Base-by-base conservation (phyloP, 2,113 vertebrate species). In the Mionectes macconnelli region DNA sequence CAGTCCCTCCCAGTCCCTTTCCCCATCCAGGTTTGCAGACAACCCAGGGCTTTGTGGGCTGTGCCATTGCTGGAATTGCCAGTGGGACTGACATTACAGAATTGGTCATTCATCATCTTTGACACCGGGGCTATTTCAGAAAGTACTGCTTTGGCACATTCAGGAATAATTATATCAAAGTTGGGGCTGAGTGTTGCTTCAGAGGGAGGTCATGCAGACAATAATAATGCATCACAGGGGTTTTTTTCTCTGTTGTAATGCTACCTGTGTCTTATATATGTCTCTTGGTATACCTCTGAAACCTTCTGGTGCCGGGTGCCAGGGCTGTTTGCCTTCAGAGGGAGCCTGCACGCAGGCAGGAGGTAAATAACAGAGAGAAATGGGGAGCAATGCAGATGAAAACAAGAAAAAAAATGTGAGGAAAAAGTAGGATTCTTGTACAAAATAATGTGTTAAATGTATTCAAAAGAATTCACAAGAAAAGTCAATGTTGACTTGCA, bases 51-150 rank as follows among this genome's bases (percentile, higher is more conserved):
- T 63, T 42, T 24, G 44, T 33, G 52, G 37, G 45, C 87, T 82
- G 83, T 88, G 83, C 73, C 85, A 49, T 45, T 92, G 76, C 81
- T 82, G 79, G 90, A 96, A 89, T 84, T 84, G 88, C 96, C 96
- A 86, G 92, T 96, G 93, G 96, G 93, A 93, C 92, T 95, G 93
- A 96, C 96, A 96, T 97, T 97, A 96, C 68, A 79, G 94, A 96
- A 97, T 93, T 96, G 96, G 81, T 40, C 95, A 78, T 97, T 96
- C 95, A 96, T 97, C 97, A 97, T 95, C 90, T 85, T 78, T 97
- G 97, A 94, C 96, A 93, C 73, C 1, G 1, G 86, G 94, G 93
- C 96, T 96, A 97, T 97, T 97, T 97, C 94, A 79, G 90, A 97
- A 94, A 97, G 95, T 96, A 97, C 86, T 91, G 78, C 96, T 96